phyloP scores from a whole-genome alignment of 1,140 invertebrate genomes.

The Diuraphis noxia region DNA sequence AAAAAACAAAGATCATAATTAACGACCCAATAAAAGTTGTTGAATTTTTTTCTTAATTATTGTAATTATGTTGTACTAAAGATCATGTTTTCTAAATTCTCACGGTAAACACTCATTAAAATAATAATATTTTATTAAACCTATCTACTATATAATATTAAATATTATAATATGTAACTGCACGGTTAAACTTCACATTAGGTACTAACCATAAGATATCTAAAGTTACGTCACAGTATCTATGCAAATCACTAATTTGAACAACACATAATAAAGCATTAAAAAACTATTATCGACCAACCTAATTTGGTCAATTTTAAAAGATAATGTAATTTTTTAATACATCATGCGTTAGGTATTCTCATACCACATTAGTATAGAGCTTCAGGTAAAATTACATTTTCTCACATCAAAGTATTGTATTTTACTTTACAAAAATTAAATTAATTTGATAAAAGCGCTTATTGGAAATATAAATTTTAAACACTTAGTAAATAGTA shows the following conservation, averaged over 20 bases:
- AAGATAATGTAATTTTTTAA: not conserved
- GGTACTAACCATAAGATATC: not conserved
- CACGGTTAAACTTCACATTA: not conserved
- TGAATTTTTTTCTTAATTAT: not conserved
- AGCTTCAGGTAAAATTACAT: not conserved
- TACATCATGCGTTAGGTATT: not conserved
- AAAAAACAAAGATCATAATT: not conserved
- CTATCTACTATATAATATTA: too few species aligned
- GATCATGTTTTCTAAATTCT: not conserved
- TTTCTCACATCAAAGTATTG: not conserved
- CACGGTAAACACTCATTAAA: not conserved
- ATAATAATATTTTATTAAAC: not conserved
- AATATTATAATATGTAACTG: not conserved
- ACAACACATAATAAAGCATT: not conserved
- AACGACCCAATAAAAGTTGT: not conserved
- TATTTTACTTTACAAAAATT: not conserved
- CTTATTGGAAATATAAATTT: not conserved
- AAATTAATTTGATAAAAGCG: not conserved
- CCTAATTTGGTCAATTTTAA: not conserved
- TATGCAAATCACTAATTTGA: not conserved
- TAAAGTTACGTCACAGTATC: not conserved
- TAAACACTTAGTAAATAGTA: not conserved
- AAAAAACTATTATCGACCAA: not conserved
- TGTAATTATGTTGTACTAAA: not conserved
- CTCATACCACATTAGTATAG: not conserved